Conservation (phyloP, 2,797 vertebrate species). For the Macrochelys suwanniensis region DNA sequence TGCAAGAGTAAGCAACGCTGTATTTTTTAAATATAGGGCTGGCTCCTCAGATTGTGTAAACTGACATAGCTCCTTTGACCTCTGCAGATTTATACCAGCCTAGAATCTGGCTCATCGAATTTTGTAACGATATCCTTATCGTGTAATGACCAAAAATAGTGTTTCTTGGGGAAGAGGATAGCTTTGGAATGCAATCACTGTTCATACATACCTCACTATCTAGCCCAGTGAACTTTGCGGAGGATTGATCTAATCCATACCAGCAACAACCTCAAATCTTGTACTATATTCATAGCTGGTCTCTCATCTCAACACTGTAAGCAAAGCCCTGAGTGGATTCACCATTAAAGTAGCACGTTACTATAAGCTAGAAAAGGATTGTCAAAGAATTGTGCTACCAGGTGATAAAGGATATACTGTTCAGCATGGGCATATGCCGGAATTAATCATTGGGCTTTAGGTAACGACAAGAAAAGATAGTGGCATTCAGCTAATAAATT, state of each 20-base stretch:
- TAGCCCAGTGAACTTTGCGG: background rate
- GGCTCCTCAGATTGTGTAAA: background rate
- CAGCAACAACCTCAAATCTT: background rate
- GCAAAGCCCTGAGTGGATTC: slow-evolving; percentile 56
- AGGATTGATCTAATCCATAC: background rate
- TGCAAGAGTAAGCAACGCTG: background rate
- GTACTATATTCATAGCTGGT: background rate
- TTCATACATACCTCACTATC: background rate
- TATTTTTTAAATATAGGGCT: background rate
- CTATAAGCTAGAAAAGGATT: slow-evolving; percentile 64
- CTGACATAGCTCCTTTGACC: background rate
- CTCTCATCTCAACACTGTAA: slow-evolving; percentile 16
- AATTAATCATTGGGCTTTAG: slow-evolving; percentile 69
- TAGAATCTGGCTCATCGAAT: background rate
- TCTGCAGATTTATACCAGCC: background rate
- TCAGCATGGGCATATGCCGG: slow-evolving; percentile 33
- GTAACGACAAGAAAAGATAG: slow-evolving; percentile 56
- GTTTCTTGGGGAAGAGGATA: background rate
- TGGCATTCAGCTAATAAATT: slow-evolving; percentile 54
- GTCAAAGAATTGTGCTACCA: slow-evolving; percentile 70
- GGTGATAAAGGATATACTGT: slow-evolving; percentile 73
- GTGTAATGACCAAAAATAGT: background rate
- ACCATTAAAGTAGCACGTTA: slow-evolving; percentile 51
- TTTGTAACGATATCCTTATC: background rate
- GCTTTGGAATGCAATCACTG: background rate